Evolutionary conservation across 2,888 invertebrate genomes (phyloP), one percentile per base, ranked within the genome.

Genomic region (Ophraella communa): DNA sequence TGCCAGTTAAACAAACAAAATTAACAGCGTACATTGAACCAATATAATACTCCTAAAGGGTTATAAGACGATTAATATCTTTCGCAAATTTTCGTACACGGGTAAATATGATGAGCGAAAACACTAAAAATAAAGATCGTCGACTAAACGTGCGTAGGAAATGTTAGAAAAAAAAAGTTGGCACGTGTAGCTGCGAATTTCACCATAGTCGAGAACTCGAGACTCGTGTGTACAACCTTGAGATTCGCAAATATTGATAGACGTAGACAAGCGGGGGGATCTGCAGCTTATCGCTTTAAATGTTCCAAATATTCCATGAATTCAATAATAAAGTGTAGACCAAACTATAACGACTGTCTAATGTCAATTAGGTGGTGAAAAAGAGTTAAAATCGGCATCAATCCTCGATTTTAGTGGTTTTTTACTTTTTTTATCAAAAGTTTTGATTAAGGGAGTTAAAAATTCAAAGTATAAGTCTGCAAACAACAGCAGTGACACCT

Each of bases 161-260:
- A 54, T 42, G 39, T 21, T 24, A 23, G 17, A 42, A 23, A 55
- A 55, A 44, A 55, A 55, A 44, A 55, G 44, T 55, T 55, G 55
- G 55, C 55, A 55, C 55, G 55, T 55, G 55, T 55, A 55, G 21
- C n/a, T 10, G 18, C 21, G 10, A 8, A 21, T 55, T 55, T 55
- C 55, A 27, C 44, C 55, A 42, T 23, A 30, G n/a, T 27, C n/a
- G n/a, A n/a, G n/a, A n/a, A n/a, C 23, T 44, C 35, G n/a, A 35
- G 55, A 44, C 55, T 55, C 24, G 24, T 24, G 18, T 44, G 5
- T n/a, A 4, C 27, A 55, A 55, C 55, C 55, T 55, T 55, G 55
- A 55, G 17, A 49, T 21, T 18, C 45, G 45, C 21, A 21, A 7
- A 45, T 39, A 14, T 14, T 39, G 35, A 39, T 14, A 39, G 14